These are phyloP conservation scores for Caranx ignobilis DNA, from an alignment of 2,113 vertebrate species.

Conservation along the genomic window DNA sequence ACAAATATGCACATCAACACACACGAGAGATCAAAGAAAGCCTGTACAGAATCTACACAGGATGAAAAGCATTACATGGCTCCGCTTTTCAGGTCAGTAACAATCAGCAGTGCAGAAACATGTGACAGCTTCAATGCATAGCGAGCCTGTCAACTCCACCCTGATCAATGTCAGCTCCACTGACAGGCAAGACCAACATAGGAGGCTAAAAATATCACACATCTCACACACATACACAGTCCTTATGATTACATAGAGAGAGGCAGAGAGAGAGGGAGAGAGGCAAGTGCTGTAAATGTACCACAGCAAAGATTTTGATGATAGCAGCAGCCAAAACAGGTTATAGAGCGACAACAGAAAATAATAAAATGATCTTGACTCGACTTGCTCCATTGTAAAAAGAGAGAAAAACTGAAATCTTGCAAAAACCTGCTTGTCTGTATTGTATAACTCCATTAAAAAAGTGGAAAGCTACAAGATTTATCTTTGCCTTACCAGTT, in stretches of 20 bases:
- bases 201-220: slow-evolving; percentile 69
- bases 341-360: not conserved
- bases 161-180: slow-evolving; percentile 67
- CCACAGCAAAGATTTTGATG: not conserved
- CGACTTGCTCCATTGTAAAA: too few relatives aligned
- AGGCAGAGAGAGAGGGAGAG: not conserved
- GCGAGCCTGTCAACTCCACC: slow-evolving; percentile 58
- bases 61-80: slow-evolving; percentile 37
- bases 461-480: too few relatives aligned
- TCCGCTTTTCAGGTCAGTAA: slow-evolving; percentile 35
- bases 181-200: slow-evolving; percentile 65
- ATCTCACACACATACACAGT: slow-evolving; percentile 22
- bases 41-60: not conserved
- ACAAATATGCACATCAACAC: not conserved
- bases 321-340: slow-evolving; percentile 4
- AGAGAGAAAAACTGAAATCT: too few relatives aligned
- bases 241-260: slow-evolving; percentile 30
- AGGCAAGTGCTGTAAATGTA: slow-evolving; percentile 1
- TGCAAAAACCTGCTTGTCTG: too few relatives aligned
- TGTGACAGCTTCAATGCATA: slow-evolving; percentile 37
- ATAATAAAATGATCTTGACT: not conserved
- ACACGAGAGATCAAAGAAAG: slow-evolving; percentile 2
- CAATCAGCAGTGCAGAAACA: slow-evolving; percentile 46
- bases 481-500: too few relatives aligned
- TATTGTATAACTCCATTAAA: too few relatives aligned